Evolutionary conservation across 2,797 vertebrate genomes (phyloP).

Genomic region (Coracias cyanogaster): DNA sequence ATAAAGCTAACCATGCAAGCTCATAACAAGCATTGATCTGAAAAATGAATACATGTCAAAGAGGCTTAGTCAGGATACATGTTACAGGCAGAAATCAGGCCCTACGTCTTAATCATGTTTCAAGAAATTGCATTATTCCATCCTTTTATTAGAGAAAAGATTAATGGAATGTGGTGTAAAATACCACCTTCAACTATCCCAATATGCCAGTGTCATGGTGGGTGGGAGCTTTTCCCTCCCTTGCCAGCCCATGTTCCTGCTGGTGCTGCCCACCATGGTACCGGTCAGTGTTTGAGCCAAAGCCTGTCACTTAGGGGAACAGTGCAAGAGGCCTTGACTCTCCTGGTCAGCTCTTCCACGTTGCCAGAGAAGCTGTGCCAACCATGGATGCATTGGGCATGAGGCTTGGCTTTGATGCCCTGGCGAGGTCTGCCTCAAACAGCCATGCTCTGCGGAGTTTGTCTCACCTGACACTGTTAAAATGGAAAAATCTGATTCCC

Average conservation of each 20-base stretch:
- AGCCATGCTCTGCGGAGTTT: rapidly evolving
- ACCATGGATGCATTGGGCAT: rapidly evolving
- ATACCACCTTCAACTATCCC: background rate
- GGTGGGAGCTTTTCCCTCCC: background rate
- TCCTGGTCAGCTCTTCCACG: rapidly evolving
- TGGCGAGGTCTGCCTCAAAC: rapidly evolving
- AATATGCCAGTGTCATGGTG: background rate
- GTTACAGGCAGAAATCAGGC: background rate
- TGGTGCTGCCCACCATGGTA: rapidly evolving
- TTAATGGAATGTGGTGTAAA: background rate
- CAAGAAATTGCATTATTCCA: background rate
- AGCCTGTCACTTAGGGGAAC: rapidly evolving
- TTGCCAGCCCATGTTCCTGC: rapidly evolving
- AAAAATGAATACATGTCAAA: slow-evolving; percentile 30
- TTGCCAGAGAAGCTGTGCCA: background rate
- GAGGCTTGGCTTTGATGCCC: background rate
- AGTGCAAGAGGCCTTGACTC: background rate
- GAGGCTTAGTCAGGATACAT: background rate
- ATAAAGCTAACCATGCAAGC: background rate
- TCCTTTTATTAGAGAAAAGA: background rate
- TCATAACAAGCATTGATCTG: slow-evolving; percentile 45
- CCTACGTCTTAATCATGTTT: background rate
- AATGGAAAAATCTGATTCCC: background rate
- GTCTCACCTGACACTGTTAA: background rate
- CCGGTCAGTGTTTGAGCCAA: rapidly evolving